Conservation (phyloP, 1,140 invertebrate species). For the Argopecten irradians region DNA sequence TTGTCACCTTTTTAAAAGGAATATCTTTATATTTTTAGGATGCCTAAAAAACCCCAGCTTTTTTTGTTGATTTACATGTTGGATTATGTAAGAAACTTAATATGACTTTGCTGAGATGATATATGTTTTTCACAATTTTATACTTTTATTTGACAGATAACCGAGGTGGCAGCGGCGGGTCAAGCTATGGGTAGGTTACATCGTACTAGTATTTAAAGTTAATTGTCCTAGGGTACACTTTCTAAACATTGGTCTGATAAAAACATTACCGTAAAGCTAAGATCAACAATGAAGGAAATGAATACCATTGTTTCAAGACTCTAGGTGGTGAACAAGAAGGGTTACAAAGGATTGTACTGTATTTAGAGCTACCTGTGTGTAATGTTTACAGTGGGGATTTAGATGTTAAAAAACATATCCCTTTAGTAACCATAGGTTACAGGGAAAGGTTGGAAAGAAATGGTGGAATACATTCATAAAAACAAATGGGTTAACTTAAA, state of each 20-base stretch:
- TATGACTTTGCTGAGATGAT: no score
- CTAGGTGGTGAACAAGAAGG: background rate
- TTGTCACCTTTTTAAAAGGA: no score
- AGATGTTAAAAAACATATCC: background rate
- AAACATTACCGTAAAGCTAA: background rate
- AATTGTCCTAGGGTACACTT: background rate
- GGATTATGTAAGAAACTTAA: no score
- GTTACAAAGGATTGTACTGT: background rate
- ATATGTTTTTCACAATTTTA: background rate
- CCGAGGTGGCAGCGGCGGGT: constrained; percentile 5
- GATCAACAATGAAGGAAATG: background rate
- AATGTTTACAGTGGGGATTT: background rate
- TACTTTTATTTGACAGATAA: constrained; percentile 24
- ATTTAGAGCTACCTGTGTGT: background rate
- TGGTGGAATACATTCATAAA: background rate
- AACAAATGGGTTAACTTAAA: background rate
- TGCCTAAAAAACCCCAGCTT: no score
- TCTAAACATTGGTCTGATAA: background rate
- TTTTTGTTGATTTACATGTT: no score
- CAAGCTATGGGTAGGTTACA: constrained; percentile 39
- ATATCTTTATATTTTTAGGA: no score
- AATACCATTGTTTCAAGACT: background rate
- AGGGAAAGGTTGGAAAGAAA: background rate
- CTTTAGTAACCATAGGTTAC: background rate
- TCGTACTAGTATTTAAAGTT: background rate